Evolutionary conservation across 2,888 invertebrate genomes (phyloP).

Genomic region (Catocala nupta): DNA sequence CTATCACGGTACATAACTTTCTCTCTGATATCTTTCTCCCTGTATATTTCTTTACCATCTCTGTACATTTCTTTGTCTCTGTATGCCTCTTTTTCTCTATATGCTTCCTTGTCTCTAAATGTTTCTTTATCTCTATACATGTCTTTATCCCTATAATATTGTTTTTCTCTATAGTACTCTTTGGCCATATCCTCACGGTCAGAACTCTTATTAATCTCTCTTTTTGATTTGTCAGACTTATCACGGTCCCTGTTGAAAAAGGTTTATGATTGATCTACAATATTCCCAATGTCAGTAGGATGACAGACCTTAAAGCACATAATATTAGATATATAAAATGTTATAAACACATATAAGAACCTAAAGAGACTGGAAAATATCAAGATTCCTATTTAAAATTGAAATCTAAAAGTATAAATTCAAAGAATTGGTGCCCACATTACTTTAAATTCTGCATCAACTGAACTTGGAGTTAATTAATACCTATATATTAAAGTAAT

Average conservation of each 20-base stretch:
- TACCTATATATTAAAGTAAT: too few relatives aligned
- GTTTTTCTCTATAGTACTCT: constrained; percentile 83
- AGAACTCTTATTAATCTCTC: constrained; percentile 72
- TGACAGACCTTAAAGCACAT: constrained; percentile 70
- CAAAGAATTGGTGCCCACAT: too few relatives aligned
- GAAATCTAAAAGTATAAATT: too few relatives aligned
- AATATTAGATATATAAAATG: constrained; percentile 55
- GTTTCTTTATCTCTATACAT: constrained; percentile 69
- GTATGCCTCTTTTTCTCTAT: constrained; percentile 67
- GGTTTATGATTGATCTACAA: constrained; percentile 67
- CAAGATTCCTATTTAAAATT: too few relatives aligned
- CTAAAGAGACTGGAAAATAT: neutral
- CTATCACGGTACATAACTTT: constrained; percentile 75
- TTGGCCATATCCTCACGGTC: constrained; percentile 81
- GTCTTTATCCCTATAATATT: constrained; percentile 77
- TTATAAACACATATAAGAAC: constrained; percentile 16
- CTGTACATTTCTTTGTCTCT: constrained; percentile 67
- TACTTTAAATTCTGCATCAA: constrained; percentile 32
- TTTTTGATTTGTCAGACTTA: constrained; percentile 78
- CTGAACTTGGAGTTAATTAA: constrained; percentile 1
- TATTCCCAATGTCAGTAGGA: constrained; percentile 65
- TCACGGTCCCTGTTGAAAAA: constrained; percentile 81
- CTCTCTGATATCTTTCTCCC: constrained; percentile 71
- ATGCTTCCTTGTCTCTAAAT: constrained; percentile 70
- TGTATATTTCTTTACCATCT: constrained; percentile 62